These are phyloP conservation scores for Ifrita kowaldi DNA, from an alignment of 2,113 vertebrate genomes.

Conservation along the genomic window DNA sequence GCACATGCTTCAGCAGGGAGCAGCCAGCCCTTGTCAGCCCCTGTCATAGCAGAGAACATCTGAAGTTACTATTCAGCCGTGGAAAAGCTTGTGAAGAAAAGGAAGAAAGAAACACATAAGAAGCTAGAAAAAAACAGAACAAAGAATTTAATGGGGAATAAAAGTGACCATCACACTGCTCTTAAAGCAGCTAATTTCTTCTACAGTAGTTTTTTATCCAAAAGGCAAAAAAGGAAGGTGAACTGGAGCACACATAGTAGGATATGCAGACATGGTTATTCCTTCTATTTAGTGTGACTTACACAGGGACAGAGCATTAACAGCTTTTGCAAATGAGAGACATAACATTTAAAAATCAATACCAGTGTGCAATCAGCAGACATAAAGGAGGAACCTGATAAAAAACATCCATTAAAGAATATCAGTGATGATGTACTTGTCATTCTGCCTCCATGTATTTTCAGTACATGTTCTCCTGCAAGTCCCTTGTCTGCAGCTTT, in stretches of 20 bases:
- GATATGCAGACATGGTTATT: not conserved
- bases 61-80: not conserved
- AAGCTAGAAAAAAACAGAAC: not conserved
- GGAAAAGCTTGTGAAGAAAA: not conserved
- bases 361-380: not conserved
- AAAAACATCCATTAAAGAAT: not conserved
- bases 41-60: not conserved
- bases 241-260: not conserved
- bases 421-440: not conserved
- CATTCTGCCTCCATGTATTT: conserved; percentile 30
- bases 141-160: not conserved
- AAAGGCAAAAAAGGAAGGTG: not conserved
- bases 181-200: not conserved
- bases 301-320: not conserved
- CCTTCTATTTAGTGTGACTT: not conserved
- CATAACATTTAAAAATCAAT: not conserved
- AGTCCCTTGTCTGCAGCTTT: conserved; percentile 1
- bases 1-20: not conserved
- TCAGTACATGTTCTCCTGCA: conserved; percentile 15
- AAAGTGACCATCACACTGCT: not conserved
- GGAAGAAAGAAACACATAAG: not conserved
- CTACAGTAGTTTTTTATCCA: not conserved
- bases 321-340: not conserved
- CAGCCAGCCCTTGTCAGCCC: not conserved
- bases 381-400: not conserved